Evolutionary conservation across 1,140 invertebrate genomes (phyloP).

Genomic region (Scaptomyza hsui): DNA sequence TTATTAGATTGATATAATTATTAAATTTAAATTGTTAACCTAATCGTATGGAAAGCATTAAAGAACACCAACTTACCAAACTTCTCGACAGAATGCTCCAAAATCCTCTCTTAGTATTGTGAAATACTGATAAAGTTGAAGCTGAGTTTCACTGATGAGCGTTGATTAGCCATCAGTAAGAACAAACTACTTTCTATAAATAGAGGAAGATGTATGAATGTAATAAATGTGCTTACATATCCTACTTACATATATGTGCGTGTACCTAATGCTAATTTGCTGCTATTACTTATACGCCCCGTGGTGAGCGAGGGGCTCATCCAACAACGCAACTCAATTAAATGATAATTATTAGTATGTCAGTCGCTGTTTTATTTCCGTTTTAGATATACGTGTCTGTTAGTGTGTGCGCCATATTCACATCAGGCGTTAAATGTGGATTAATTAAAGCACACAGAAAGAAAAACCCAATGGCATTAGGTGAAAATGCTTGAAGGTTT

Average conservation of each 20-base stretch:
- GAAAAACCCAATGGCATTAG: conserved; percentile 26
- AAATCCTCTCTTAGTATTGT: too few relatives aligned
- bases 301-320: conserved; percentile 29
- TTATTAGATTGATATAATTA: too few relatives aligned
- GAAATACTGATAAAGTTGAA: too few relatives aligned
- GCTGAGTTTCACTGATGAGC: too few relatives aligned
- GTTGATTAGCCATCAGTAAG: too few relatives aligned
- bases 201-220: too few relatives aligned
- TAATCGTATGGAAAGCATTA: too few relatives aligned
- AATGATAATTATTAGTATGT: conserved; percentile 71
- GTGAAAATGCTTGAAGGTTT: not conserved
- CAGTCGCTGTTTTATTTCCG: conserved; percentile 54
- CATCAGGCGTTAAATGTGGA: conserved; percentile 41
- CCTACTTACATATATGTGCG: conserved; percentile 19
- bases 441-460: conserved; percentile 24
- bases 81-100: too few relatives aligned
- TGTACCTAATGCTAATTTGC: conserved; percentile 19
- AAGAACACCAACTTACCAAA: too few relatives aligned
- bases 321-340: conserved; percentile 71
- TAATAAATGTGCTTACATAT: conserved; percentile 14
- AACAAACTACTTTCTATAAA: too few relatives aligned
- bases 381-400: conserved; percentile 1
- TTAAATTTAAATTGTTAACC: too few relatives aligned
- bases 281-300: conserved; percentile 54
- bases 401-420: conserved; percentile 27